Conservation (phyloP, 2,888 invertebrate species). For the Mythimna lalbum region DNA sequence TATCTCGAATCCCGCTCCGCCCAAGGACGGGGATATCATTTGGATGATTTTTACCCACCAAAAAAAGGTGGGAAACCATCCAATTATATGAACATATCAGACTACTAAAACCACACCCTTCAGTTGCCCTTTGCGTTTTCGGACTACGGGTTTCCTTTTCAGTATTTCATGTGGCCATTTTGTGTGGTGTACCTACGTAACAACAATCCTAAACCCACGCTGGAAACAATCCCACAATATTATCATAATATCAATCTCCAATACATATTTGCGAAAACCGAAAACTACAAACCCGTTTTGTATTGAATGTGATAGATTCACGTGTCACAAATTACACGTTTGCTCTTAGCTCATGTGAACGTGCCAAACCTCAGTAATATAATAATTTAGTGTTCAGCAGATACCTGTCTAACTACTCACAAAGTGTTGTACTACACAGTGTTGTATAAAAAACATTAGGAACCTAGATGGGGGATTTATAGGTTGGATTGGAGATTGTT, state of each 20-base stretch:
- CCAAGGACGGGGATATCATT: too few relatives aligned
- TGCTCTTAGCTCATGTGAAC: slow-evolving; percentile 12
- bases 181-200: neutral
- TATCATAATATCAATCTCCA: too few relatives aligned
- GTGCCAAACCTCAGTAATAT: neutral
- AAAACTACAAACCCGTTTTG: slow-evolving; percentile 20
- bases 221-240: neutral
- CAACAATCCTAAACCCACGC: neutral
- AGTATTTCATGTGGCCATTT: too few relatives aligned
- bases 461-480: too few relatives aligned
- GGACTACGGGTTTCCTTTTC: too few relatives aligned
- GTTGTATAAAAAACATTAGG: slow-evolving; percentile 4
- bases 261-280: slow-evolving; percentile 16
- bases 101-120: too few relatives aligned
- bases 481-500: too few relatives aligned
- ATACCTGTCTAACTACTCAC: neutral
- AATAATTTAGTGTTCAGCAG: slow-evolving; percentile 3
- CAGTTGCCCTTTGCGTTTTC: too few relatives aligned
- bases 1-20: too few relatives aligned
- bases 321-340: slow-evolving; percentile 1
- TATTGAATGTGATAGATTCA: slow-evolving; percentile 16
- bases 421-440: slow-evolving; percentile 2
- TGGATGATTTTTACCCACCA: too few relatives aligned
- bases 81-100: too few relatives aligned
- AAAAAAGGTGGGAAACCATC: too few relatives aligned